Percentiles rank a stretch among this genome's conserved stretches.
phyloP scores from a whole-genome alignment of 2,888 invertebrate species.

The Dilophus febrilis region DNA sequence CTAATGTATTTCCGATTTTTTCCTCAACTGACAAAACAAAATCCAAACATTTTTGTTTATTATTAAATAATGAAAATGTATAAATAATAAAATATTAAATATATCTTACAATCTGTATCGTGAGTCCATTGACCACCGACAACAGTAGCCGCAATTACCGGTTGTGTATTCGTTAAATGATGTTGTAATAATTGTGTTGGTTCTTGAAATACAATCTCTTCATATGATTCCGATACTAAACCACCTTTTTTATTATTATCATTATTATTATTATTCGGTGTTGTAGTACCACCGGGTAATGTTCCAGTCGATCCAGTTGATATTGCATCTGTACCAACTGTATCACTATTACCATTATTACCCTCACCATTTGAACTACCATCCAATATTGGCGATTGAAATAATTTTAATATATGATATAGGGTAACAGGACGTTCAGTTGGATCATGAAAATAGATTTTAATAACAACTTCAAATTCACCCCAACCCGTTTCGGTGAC shows the following conservation, averaged over 20 bases:
- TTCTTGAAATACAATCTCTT: conserved; percentile 89
- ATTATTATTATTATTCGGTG: background rate
- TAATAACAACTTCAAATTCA: conserved; percentile 96
- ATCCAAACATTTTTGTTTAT: conserved; percentile 12
- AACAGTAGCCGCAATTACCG: too few species aligned
- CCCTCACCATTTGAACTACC: too few species aligned
- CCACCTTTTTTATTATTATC: conserved; percentile 47
- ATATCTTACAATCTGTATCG: conserved; percentile 67
- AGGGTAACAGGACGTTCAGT: conserved; percentile 79
- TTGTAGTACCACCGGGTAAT: background rate
- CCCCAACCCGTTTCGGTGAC: conserved; percentile 97
- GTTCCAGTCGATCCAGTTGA: conserved; percentile 17
- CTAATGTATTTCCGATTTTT: conserved; percentile 63
- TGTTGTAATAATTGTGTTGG: conserved; percentile 84
- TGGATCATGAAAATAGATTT: conserved; percentile 92
- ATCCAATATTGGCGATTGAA: conserved; percentile 55
- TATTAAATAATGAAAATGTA: conserved; percentile 3
- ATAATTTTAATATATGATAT: conserved; percentile 87
- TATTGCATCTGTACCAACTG: background rate
- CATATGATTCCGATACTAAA: conserved; percentile 84
- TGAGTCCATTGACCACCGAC: conserved; percentile 60
- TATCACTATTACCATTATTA: too few species aligned
- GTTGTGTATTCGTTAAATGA: conserved; percentile 58
- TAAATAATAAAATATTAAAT: background rate
- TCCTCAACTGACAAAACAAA: conserved; percentile 60